A percentile compares a stretch with the other conserved stretches of the same genome.
These are phyloP conservation scores for human DNA, from an alignment of 2,113 vertebrate species.

Conservation along the genomic window DNA sequence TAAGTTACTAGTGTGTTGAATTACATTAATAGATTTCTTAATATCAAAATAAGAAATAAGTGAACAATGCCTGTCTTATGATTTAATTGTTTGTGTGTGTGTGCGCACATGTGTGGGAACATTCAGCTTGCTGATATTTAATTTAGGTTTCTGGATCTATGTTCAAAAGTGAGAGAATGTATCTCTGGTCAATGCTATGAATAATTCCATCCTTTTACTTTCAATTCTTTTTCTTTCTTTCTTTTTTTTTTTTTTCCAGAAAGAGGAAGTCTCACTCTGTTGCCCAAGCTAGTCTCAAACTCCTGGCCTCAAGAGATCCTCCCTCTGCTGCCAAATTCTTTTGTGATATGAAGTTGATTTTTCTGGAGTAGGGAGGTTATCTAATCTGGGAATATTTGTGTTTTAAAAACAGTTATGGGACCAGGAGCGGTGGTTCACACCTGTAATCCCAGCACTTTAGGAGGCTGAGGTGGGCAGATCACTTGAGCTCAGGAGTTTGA, in stretches of 20 bases:
- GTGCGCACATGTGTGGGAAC: no score
- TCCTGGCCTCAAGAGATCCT: no score
- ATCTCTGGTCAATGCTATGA: not conserved
- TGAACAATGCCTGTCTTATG: not conserved
- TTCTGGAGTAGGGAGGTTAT: rapidly evolving
- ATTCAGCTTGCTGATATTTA: not conserved
- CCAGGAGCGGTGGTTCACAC: no score
- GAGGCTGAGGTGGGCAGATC: no score
- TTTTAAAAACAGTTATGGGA: not conserved
- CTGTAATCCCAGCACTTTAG: no score
- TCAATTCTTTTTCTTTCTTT: no score
- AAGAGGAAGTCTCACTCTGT: no score
- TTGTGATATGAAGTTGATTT: no score
- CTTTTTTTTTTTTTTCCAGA: no score
- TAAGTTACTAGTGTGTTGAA: not conserved
- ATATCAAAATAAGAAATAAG: not conserved
- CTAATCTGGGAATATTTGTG: not conserved
- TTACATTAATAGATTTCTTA: not conserved
- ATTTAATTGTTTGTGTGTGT: no score
- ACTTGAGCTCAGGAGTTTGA: no score
- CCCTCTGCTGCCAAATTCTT: not conserved
- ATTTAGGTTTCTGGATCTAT: not conserved
- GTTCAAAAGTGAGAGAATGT: not conserved
- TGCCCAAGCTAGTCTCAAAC: no score
- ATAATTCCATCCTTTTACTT: not conserved